These are phyloP conservation scores for Chrysolina oricalcia DNA, from an alignment of 2,888 invertebrate species.

Conservation along the genomic window DNA sequence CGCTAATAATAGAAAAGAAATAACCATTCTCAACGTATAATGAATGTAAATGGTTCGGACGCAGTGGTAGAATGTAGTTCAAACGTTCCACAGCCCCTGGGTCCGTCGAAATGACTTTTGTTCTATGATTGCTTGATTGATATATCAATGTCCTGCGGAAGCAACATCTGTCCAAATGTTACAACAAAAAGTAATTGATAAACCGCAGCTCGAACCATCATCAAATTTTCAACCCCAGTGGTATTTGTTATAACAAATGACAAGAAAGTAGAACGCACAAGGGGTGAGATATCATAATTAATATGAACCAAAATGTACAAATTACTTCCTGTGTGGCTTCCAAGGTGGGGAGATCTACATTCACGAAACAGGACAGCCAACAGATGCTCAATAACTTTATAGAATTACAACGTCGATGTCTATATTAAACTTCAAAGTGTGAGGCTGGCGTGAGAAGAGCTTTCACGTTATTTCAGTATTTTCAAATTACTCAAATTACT, in stretches of 20 bases:
- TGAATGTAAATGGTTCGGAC: not conserved
- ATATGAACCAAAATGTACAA: slow-evolving; percentile 56
- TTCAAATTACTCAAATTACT: slow-evolving; percentile 42
- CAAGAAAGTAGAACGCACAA: slow-evolving; percentile 38
- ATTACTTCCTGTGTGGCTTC: slow-evolving; percentile 58
- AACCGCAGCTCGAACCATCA: slow-evolving; percentile 51
- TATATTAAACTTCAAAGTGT: slow-evolving; percentile 37
- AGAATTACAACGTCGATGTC: slow-evolving; percentile 33
- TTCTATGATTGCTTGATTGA: slow-evolving; percentile 51
- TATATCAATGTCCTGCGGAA: slow-evolving; percentile 58
- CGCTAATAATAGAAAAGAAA: slow-evolving; percentile 29
- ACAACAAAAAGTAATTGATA: slow-evolving; percentile 54
- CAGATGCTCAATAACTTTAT: slow-evolving; percentile 36
- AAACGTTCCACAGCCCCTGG: slow-evolving; percentile 35
- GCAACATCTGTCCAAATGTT: slow-evolving; percentile 51
- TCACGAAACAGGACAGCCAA: slow-evolving; percentile 31
- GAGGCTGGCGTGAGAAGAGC: slow-evolving; percentile 42
- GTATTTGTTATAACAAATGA: slow-evolving; percentile 36
- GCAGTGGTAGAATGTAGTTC: not conserved
- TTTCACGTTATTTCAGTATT: slow-evolving; percentile 40
- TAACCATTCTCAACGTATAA: slow-evolving; percentile 26
- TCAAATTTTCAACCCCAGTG: slow-evolving; percentile 49
- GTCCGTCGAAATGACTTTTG: slow-evolving; percentile 16
- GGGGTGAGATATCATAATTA: slow-evolving; percentile 57
- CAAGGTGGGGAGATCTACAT: slow-evolving; percentile 36